These are phyloP conservation scores for Empidonax alnorum DNA, from an alignment of 2,113 vertebrate species.

Conservation along the genomic window DNA sequence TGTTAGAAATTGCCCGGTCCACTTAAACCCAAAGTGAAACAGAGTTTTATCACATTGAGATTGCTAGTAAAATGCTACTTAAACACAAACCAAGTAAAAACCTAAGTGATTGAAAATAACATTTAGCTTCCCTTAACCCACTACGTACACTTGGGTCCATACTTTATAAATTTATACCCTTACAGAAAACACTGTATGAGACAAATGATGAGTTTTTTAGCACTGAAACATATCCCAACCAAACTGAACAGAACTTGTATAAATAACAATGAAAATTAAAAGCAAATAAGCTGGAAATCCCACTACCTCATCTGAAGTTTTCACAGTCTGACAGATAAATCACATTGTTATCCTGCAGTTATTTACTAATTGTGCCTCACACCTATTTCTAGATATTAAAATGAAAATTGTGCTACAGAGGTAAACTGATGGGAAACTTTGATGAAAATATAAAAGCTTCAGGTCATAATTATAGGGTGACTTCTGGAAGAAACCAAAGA, in stretches of 20 bases:
- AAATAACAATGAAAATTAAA: background rate
- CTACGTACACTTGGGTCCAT: background rate
- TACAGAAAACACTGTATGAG: background rate
- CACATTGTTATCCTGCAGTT: background rate
- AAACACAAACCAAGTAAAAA: background rate
- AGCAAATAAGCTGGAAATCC: background rate
- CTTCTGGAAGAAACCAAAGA: background rate
- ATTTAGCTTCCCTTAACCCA: background rate
- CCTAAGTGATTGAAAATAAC: background rate
- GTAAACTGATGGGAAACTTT: background rate
- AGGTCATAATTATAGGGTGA: background rate
- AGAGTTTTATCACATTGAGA: background rate
- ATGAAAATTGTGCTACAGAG: slow-evolving; percentile 14
- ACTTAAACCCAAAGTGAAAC: background rate
- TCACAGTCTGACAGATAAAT: background rate
- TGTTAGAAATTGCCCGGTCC: background rate
- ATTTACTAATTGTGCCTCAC: background rate
- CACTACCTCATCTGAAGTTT: background rate
- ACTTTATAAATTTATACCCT: background rate
- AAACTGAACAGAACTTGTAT: background rate
- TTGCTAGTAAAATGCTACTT: background rate
- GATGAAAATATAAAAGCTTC: background rate
- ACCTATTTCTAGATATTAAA: slow-evolving; percentile 12
- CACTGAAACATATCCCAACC: background rate
- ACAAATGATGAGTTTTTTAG: background rate